Evolutionary conservation across 2,797 vertebrate genomes (phyloP).

Genomic region (Myotis findleyi): DNA sequence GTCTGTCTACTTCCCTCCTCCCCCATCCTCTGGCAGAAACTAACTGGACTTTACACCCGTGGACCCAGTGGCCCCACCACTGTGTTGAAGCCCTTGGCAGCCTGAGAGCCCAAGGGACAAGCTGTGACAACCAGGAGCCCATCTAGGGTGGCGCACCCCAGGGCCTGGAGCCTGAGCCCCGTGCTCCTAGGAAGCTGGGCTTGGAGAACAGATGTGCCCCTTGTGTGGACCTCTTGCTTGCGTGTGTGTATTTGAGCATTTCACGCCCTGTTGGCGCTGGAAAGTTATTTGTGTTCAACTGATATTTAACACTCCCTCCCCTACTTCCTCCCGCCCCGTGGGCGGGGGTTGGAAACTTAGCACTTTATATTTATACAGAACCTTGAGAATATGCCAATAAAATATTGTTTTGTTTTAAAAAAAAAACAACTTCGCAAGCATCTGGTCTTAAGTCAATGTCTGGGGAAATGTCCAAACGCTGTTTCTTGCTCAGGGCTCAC

Average conservation of each 20-base stretch:
- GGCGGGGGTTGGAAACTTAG: slow-evolving; percentile 69
- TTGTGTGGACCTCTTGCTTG: background rate
- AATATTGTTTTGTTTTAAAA: slow-evolving; percentile 74
- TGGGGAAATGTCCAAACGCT: background rate
- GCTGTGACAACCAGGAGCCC: slow-evolving; percentile 69
- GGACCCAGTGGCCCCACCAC: background rate
- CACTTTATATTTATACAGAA: slow-evolving; percentile 86
- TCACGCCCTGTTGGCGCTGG: background rate
- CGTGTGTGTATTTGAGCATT: background rate
- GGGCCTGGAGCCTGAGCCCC: background rate
- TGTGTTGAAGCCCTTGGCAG: slow-evolving; percentile 29
- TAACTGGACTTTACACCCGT: background rate
- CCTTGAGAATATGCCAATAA: slow-evolving; percentile 75
- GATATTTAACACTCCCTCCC: slow-evolving; percentile 72
- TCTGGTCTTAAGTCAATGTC: slow-evolving; percentile 11
- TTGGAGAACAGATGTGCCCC: rapidly evolving
- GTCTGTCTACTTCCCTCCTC: background rate
- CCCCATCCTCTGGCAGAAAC: slow-evolving; percentile 33
- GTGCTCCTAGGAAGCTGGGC: background rate
- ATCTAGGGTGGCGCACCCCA: background rate
- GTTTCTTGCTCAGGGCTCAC: background rate
- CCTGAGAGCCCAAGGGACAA: slow-evolving; percentile 40
- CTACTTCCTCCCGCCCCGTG: slow-evolving; percentile 71
- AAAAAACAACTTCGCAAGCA: background rate
- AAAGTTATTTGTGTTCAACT: slow-evolving; percentile 67